A percentile compares a stretch with the other conserved stretches of the same genome.
Evolutionary conservation across 1,140 invertebrate species (phyloP).

Genomic region (Heliconius hewitsoni): DNA sequence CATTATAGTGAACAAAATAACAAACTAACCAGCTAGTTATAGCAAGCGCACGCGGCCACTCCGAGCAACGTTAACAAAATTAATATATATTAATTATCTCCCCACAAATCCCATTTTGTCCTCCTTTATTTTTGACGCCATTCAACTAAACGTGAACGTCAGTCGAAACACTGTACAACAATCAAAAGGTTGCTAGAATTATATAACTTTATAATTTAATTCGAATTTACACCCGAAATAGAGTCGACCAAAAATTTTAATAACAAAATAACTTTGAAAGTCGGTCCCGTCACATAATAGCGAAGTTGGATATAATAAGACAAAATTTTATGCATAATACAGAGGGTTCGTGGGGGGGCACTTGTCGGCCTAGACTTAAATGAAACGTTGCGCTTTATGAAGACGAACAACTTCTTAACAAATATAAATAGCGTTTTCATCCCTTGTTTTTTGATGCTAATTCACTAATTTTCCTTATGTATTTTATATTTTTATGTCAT

Average conservation of each 20-base stretch:
- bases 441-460: constrained; percentile 62
- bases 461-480: constrained; percentile 47
- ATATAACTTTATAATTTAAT: constrained; percentile 78
- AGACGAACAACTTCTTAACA: constrained; percentile 78
- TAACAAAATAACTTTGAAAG: constrained; percentile 79
- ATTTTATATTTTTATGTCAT: neutral
- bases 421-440: constrained; percentile 76
- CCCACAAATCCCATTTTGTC: constrained; percentile 10
- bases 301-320: constrained; percentile 79
- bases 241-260: constrained; percentile 76
- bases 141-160: constrained; percentile 56
- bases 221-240: constrained; percentile 74
- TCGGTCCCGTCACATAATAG: constrained; percentile 77
- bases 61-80: constrained; percentile 35
- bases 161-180: constrained; percentile 67
- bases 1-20: no score
- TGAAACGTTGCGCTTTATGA: constrained; percentile 75
- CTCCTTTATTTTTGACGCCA: constrained; percentile 49
- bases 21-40: no score
- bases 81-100: constrained; percentile 29
- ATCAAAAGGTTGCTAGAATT: constrained; percentile 73
- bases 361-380: constrained; percentile 76
- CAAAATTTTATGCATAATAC: constrained; percentile 80
- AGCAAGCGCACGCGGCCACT: constrained; percentile 44
- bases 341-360: constrained; percentile 56